Base-by-base conservation (phyloP, 2,888 invertebrate species). In the Tachystola acroxantha region DNA sequence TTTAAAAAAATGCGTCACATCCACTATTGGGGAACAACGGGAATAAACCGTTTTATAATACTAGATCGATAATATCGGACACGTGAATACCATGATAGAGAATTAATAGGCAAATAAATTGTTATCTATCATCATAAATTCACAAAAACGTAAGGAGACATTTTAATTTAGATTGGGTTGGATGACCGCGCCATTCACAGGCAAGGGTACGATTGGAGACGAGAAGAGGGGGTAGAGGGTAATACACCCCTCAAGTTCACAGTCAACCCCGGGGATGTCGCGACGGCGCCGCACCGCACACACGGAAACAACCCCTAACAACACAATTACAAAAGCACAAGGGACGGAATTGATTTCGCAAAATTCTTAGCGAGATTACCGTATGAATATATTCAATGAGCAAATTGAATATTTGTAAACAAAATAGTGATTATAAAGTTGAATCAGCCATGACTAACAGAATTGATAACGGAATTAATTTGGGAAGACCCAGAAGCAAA, bases 201-300 rank as follows among this genome's bases (percentile, higher is more conserved):
- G 41, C 49, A 43, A 39, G 16, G 16, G 16, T 4, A 16, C 6
- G 16, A 16, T 16, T 16, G 16, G 16, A 6, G 16, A 16, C 6
- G 16, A 16, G 16, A 16, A 16, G 16, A 16, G 16, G 24, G 24
- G 24, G 24, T 24, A 24, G 45, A 75, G 85, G 85, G 82, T 85
- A 80, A 72, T 72, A 77, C 81, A 80, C 84, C 85, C 85, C 70
- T 77, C 81, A 78, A 81, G 79, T 77, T 80, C 77, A 78, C 70
- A 77, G 73, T 60, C 69, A 68, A 60, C 64, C 67, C 67, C 61
- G 63, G 75, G 75, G 73, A 71, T 59, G 67, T 57, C 57, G 55
- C 58, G 63, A 59, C 58, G 59, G 43, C 53, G 52, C 61, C 50
- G 46, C 46, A 54, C 60, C 59, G 59, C 53, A 49, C 48, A 45